Evolutionary conservation across 2,797 vertebrate species (phyloP).

Genomic region (Eulemur rubriventer): DNA sequence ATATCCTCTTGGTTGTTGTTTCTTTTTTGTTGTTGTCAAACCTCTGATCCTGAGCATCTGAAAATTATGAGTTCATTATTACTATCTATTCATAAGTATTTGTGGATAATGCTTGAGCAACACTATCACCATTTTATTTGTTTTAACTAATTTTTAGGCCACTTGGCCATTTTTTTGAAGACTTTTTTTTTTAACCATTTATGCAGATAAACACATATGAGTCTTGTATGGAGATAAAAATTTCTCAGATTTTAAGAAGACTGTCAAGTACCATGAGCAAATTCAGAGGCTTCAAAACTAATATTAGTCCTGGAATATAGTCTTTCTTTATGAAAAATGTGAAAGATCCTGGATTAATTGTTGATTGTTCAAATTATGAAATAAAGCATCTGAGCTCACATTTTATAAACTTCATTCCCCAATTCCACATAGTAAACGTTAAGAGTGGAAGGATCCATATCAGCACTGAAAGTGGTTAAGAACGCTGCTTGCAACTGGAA

Average conservation of each 20-base stretch:
- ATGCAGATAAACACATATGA: neutral
- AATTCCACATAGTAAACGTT: neutral
- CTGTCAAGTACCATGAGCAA: neutral
- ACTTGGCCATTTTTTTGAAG: neutral
- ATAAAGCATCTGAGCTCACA: neutral
- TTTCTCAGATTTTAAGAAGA: neutral
- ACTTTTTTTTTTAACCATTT: neutral
- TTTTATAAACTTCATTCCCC: neutral
- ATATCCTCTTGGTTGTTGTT: neutral
- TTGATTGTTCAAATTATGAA: neutral
- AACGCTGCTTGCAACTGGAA: neutral
- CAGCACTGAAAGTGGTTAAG: neutral
- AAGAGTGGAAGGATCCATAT: neutral
- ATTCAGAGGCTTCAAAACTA: neutral
- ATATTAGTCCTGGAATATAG: neutral
- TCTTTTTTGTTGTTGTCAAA: neutral
- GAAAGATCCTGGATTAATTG: neutral
- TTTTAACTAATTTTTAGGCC: neutral
- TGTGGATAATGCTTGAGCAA: neutral
- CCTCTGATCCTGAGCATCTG: neutral
- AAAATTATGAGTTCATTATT: neutral
- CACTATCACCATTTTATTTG: neutral
- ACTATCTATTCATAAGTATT: neutral
- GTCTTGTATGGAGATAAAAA: neutral
- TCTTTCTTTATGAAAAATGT: neutral